Conservation (phyloP, 2,888 invertebrate genomes). For the Drosophila testacea region DNA sequence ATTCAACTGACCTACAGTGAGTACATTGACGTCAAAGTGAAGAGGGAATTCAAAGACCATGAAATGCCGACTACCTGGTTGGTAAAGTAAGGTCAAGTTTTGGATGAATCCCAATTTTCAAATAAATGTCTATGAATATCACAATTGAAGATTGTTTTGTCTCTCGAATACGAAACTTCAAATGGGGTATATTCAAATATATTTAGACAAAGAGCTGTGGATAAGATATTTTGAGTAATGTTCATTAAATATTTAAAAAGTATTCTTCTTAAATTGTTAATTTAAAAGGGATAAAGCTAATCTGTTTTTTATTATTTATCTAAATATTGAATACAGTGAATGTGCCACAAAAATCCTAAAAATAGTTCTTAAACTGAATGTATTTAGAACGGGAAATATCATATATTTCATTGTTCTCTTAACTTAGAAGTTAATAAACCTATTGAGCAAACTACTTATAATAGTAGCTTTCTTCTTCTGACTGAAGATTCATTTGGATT, state of each 20-base stretch:
- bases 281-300: no score
- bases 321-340: no score
- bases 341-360: background rate
- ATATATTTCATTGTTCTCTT: background rate
- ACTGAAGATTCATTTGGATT: background rate
- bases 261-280: no score
- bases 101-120: background rate
- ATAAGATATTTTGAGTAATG: no score
- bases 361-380: background rate
- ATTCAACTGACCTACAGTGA: slow-evolving; percentile 63
- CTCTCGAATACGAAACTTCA: no score
- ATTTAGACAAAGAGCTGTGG: no score
- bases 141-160: background rate
- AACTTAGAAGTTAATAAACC: background rate
- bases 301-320: no score
- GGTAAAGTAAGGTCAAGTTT: slow-evolving; percentile 4
- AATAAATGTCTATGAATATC: background rate
- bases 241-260: no score
- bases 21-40: slow-evolving; percentile 60
- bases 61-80: slow-evolving; percentile 34
- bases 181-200: no score
- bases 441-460: background rate
- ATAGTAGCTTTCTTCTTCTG: background rate
- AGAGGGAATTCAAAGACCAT: slow-evolving; percentile 41
- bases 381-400: background rate